Evolutionary conservation across 2,888 invertebrate species (phyloP), one percentile per base, ranked within the genome.

Genomic region (Ennomos fuscantarius): DNA sequence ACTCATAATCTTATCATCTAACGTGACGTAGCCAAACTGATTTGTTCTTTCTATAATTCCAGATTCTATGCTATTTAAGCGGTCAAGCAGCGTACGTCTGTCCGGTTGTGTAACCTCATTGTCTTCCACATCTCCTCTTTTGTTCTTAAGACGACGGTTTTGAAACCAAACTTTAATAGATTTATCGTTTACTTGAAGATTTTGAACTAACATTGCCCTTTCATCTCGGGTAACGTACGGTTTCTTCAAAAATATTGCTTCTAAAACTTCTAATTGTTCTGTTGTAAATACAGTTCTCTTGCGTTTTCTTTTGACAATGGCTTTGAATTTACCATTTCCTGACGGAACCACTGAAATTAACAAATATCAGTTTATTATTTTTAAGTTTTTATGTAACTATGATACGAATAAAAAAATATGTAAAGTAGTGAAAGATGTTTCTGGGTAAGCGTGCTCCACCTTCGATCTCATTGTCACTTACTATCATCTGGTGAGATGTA

Each of bases 91-190:
- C 9, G 49, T 15, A 5, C 11, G 41, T 8, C 12, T 43, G 9
- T 66, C 71, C 24, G 60, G 41, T 55, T 53, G 55, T 46, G 10
- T 35, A 0, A 39, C 45, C 44, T 52, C 54, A 15, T 48, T 33
- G 10, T 62, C 32, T 1, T 72, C 24, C 3, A 3, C 64, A 9
- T 63, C 79, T 47, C 93, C 93, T 69, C 93, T 94, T 73, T 95
- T 95, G 64, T 76, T 83, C 66, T 95, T 95, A 93, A 96, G 95
- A 0, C 96, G 84, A 0, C 95, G 89, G 75, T 96, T 96, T 75
- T 96, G 96, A 74, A 96, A 96, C 96, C 96, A 96, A 10, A 96
- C 95, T 81, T 96, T 96, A 39, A 96, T 94, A 69, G 96, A 95
- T 47, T 95, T 87, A 70, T 96, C 96, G 8, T 93, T 93, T 0